Conservation (phyloP, 1,140 invertebrate genomes). For the Homarus americanus region DNA sequence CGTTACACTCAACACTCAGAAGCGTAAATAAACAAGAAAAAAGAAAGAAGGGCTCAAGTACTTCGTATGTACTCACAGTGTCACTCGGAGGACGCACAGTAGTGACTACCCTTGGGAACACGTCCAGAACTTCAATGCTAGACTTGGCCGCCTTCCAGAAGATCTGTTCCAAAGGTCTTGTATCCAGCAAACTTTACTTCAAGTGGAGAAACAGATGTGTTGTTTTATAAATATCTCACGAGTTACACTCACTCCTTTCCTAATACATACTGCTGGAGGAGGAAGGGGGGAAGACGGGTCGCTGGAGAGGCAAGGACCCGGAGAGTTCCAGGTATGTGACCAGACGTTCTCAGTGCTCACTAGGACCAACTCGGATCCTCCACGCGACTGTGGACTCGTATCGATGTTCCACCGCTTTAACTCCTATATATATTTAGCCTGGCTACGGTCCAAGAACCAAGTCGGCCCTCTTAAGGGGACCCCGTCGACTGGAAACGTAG, state of each 20-base stretch:
- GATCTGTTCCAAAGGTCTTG: conserved; percentile 34
- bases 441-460: conserved; percentile 57
- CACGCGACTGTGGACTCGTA: conserved; percentile 57
- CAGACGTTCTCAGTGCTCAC: conserved; percentile 24
- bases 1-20: no score
- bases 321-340: conserved; percentile 6
- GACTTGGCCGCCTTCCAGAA: conserved; percentile 55
- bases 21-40: conserved; percentile 13
- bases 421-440: conserved; percentile 60
- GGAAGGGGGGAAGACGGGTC: background rate
- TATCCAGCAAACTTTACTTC: conserved; percentile 45
- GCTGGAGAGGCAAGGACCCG: background rate
- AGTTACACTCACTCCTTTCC: background rate
- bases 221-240: conserved; percentile 36
- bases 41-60: background rate
- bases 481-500: conserved; percentile 51
- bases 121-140: conserved; percentile 12
- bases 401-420: conserved; percentile 64
- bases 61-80: conserved; percentile 17
- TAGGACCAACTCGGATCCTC: conserved; percentile 40
- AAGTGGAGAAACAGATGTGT: conserved; percentile 45
- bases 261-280: background rate
- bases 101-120: conserved; percentile 12
- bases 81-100: background rate
- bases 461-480: conserved; percentile 54